phyloP scores from a whole-genome alignment of 2,113 vertebrate genomes.

The Callionymus lyra region DNA sequence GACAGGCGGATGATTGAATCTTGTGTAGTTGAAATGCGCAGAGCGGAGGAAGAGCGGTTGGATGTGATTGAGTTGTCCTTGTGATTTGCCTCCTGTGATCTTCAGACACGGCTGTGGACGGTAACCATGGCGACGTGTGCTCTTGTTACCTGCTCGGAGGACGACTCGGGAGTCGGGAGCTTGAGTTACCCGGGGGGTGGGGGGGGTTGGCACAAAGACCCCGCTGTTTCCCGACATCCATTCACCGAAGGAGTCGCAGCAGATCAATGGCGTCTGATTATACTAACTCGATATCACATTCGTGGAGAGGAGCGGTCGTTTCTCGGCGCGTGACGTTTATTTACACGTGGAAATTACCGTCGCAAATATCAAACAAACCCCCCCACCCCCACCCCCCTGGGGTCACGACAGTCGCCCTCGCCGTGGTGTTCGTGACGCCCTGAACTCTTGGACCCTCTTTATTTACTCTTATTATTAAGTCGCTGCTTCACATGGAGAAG shows the following conservation, averaged over 20 bases:
- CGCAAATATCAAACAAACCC: slow-evolving; percentile 8
- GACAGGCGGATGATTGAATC: slow-evolving; percentile 35
- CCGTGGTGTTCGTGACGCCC: slow-evolving; percentile 12
- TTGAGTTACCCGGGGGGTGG: slow-evolving; percentile 35
- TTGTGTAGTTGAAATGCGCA: slow-evolving; percentile 22
- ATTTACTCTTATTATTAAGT: slow-evolving; percentile 55
- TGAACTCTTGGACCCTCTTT: slow-evolving; percentile 36
- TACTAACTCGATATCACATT: slow-evolving; percentile 57
- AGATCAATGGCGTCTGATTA: slow-evolving; percentile 60
- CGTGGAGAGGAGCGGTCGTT: slow-evolving; percentile 47
- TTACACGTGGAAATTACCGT: background rate
- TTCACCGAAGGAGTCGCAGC: slow-evolving; percentile 32
- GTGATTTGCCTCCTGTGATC: slow-evolving; percentile 20
- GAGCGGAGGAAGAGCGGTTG: slow-evolving; percentile 20
- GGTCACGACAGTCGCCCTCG: slow-evolving; percentile 26
- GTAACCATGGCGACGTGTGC: slow-evolving; percentile 56
- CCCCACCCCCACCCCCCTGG: slow-evolving; percentile 13
- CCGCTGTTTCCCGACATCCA: slow-evolving; percentile 46
- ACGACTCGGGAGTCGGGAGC: slow-evolving; percentile 47
- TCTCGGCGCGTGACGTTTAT: slow-evolving; percentile 22
- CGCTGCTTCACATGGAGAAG: slow-evolving; percentile 42
- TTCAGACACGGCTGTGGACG: slow-evolving; percentile 27
- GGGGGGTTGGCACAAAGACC: slow-evolving; percentile 46
- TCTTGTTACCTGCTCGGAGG: slow-evolving; percentile 51
- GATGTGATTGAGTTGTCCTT: slow-evolving; percentile 53